Percentiles rank a stretch among this genome's conserved stretches.
phyloP scores from a whole-genome alignment of 2,888 invertebrate species.

The Catocala sponsa region DNA sequence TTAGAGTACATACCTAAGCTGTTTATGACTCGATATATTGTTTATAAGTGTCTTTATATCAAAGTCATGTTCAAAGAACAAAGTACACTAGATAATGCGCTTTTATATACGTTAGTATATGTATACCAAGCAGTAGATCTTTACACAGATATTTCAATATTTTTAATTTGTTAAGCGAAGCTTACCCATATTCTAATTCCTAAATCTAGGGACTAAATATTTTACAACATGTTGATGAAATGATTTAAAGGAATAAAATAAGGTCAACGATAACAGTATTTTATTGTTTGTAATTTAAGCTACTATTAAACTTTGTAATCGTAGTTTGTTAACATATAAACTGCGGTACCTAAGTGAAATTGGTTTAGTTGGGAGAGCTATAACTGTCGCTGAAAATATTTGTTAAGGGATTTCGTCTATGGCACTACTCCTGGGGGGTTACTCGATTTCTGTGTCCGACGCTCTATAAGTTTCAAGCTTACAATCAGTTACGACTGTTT shows the following conservation, averaged over 20 bases:
- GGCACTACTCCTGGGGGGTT: neutral
- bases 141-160: no score
- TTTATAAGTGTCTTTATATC: no score
- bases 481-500: no score
- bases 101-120: no score
- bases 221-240: slow-evolving; percentile 18
- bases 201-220: slow-evolving; percentile 18
- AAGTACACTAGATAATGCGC: no score
- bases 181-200: neutral
- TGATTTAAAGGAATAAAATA: slow-evolving; percentile 13
- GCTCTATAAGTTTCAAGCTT: no score
- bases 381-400: slow-evolving; percentile 8
- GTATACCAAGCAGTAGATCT: no score
- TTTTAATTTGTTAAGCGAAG: no score
- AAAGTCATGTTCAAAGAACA: no score
- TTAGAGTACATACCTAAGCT: no score
- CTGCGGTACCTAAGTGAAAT: slow-evolving; percentile 27
- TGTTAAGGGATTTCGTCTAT: neutral
- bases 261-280: slow-evolving; percentile 10
- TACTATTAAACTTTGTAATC: slow-evolving; percentile 11
- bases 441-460: no score
- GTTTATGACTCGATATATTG: no score
- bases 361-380: slow-evolving; percentile 30
- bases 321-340: slow-evolving; percentile 30
- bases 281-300: slow-evolving; percentile 11